Evolutionary conservation across 2,113 vertebrate species (phyloP), one percentile per base, ranked within the genome.

Genomic region (Mus pahari): DNA sequence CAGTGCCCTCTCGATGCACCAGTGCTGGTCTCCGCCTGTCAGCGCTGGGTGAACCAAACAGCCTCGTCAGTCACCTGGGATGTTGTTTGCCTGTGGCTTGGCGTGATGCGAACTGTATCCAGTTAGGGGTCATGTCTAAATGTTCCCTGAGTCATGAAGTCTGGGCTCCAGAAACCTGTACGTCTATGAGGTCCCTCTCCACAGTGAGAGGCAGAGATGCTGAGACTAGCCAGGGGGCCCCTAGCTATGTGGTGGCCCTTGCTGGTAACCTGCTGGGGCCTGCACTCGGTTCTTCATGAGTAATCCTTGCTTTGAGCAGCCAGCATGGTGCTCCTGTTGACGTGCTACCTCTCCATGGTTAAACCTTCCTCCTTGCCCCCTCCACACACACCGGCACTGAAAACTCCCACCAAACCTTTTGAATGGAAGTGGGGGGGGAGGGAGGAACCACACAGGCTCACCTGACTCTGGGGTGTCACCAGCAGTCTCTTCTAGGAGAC

Each of bases 201-300:
- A 68, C 11, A 0, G 70, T 20, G 70, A n/a, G n/a, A n/a, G 24
- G 89, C 5, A 1, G 13, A 48, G 88, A 11, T 0, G 16, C 90
- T 1, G 8, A 74, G 22, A 33, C n/a, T 19, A 1, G 60, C 0
- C 0, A 3, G n/a, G 4, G 1, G 33, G 53, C 9, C 0, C 1
- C 0, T 3, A 4, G 90, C 1, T 0, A 8, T 20, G 64, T 19
- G 19, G 8, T 2, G 26, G 42, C 8, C 28, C 13, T n/a, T 24
- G 10, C 64, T 11, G 0, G n/a, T 2, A 68, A 13, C 60, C 82
- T 74, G 26, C n/a, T 4, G 22, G 39, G 2, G 55, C 14, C 16
- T 0, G 14, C 36, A 26, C 81, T 75, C 45, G n/a, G 66, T 64
- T 14, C 39, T 78, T 16, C 75, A 60, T 36, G 0, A 24, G 3